Base-by-base conservation (phyloP, 2,797 vertebrate genomes). In the Lemur catta region DNA sequence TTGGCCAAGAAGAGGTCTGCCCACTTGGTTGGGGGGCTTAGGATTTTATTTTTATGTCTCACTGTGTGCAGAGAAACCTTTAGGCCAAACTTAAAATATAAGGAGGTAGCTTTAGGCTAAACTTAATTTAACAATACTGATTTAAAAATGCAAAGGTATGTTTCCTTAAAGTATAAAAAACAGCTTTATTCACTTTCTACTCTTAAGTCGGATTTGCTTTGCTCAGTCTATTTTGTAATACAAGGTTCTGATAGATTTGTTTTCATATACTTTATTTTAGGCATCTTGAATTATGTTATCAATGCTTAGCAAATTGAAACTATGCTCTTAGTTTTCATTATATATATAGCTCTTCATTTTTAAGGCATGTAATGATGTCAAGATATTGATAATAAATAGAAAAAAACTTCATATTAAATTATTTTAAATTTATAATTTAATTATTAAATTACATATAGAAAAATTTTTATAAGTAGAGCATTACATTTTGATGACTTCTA, bases 271-370 rank as follows among this genome's bases (percentile, higher is more conserved):
- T 59, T 84, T 55, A 41, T 63, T 43, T 96, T 84, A 78, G 52
- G 17, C 87, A 80, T 91, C 41, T 93, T 96, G 33, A 96, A 57
- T 76, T 84, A 55, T 76, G 13, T 91, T 72, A 65, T 7, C 41
- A 80, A 28, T 92, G 10, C 41, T 91, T 90, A 92, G 78, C 12
- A 94, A 94, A 74, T 38, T 26, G 85, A 52, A 94, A 26, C 24
- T 88, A 26, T 75, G 79, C 69, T 93, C 50, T 96, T 93, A 75
- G 30, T 95, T 76, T 96, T 43, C 12, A 82, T 38, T 52, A 38
- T 38, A 38, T 52, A 38, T 24, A 28, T 75, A 81, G n/a, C 89
- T 67, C 41, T 93, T 95, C 28, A 76, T 88, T 94, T 80, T 86
- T 88, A 94, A 89, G 88, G 12, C 10, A 52, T 90, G 6, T 65